Evolutionary conservation across 2,888 invertebrate genomes (phyloP), one percentile per base, ranked within the genome.

Genomic region (Erpobdella octoculata): DNA sequence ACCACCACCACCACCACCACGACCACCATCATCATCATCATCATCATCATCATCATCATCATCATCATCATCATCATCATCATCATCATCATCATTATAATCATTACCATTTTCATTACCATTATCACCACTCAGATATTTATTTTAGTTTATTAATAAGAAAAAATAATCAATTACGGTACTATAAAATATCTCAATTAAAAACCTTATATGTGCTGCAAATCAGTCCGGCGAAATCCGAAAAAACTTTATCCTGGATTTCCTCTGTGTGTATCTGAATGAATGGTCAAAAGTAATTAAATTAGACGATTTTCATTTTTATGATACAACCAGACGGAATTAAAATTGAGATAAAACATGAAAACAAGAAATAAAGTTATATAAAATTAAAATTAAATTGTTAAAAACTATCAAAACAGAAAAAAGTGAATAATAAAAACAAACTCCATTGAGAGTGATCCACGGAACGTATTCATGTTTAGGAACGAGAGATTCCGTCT

Each of bases 371-470:
- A 38, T 8, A 41, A 18, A 38, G 28, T 33, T 18, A 46, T 46
- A 46, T 3, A n/a, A 21, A 33, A 21, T 65, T 37, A 5, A 46
- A 46, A 5, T n/a, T 21, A 46, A 3, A 4, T 53, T 2, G 2
- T 28, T 25, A 12, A 1, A 53, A 2, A 4, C 4, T 53, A 8
- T 53, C 53, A 18, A 62, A 8, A n/a, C 21, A 21, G 5, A 9
- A 15, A 25, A 35, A 1, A 36, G 5, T 6, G 46, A 46, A 59
- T 31, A n/a, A 31, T 38, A 28, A 28, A 18, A 37, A 6, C n/a
- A 66, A 69, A 81, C 81, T 74, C 82, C 82, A 76, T 82, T 82
- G 0, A 82, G 71, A 8, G 80, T 79, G 46, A 82, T 77, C 82
- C 82, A 82, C 18, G 82, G 82, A 12, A 82, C 82, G 75, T 78